phyloP scores from a whole-genome alignment of 1,140 invertebrate species.

The Ladona fulva region DNA sequence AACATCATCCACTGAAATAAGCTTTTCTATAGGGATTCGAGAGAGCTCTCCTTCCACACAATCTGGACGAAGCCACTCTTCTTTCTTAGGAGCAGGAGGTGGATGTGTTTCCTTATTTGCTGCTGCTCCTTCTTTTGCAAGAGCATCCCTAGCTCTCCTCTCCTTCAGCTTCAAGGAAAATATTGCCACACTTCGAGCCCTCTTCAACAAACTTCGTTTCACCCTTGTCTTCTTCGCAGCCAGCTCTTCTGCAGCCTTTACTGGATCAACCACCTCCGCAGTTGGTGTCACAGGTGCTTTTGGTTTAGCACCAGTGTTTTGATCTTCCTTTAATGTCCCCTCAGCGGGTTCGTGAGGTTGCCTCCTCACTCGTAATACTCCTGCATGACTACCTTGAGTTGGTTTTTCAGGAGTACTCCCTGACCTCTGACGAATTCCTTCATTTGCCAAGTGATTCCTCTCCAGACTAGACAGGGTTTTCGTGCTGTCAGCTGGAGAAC shows the following conservation, averaged over 20 bases:
- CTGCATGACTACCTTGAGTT: neutral
- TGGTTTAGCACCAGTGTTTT: neutral
- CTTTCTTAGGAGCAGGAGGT: constrained; percentile 35
- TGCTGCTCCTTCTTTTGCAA: constrained; percentile 7
- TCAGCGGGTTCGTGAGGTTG: neutral
- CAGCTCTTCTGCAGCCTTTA: constrained; percentile 42
- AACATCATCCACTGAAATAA: constrained; percentile 34
- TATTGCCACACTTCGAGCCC: constrained; percentile 69
- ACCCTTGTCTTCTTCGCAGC: constrained; percentile 36
- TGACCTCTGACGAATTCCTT: neutral
- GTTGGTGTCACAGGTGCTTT: neutral
- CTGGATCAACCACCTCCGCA: constrained; percentile 24
- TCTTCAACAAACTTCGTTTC: constrained; percentile 64
- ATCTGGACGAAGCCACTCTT: constrained; percentile 46
- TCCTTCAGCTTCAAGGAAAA: constrained; percentile 70
- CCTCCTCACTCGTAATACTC: neutral
- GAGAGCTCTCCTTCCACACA: constrained; percentile 67
- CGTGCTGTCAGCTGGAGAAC: constrained; percentile 41
- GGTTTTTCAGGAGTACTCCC: constrained; percentile 27
- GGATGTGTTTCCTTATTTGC: constrained; percentile 45
- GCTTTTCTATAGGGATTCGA: constrained; percentile 68
- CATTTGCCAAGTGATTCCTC: constrained; percentile 33
- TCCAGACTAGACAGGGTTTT: constrained; percentile 46
- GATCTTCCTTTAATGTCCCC: neutral
- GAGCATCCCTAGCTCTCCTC: constrained; percentile 57